Conservation (phyloP, 1,140 invertebrate genomes). For the Tetramorium alpestre region DNA sequence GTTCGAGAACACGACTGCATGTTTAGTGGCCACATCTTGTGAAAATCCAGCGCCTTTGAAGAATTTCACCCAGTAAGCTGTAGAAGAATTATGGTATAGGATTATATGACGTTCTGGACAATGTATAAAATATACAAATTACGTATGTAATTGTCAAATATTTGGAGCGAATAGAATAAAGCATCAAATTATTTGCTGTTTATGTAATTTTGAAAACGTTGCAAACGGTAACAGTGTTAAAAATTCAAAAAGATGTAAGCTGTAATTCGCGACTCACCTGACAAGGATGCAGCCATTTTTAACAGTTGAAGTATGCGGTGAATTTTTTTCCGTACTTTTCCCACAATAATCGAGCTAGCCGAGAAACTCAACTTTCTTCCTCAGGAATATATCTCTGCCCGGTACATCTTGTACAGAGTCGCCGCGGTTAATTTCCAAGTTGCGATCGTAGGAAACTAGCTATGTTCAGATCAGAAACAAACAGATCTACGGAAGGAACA, state of each 20-base stretch:
- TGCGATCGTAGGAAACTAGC: background rate
- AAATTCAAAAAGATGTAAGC: background rate
- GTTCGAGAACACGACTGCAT: constrained; percentile 91
- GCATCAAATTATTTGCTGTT: background rate
- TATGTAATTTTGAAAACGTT: background rate
- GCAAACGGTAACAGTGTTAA: background rate
- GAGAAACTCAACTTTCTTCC: background rate
- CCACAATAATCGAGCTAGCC: background rate
- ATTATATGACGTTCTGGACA: background rate
- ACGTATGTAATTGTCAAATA: no score
- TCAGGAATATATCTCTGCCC: background rate
- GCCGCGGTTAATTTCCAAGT: background rate
- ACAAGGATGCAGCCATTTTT: constrained; percentile 48
- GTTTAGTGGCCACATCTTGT: constrained; percentile 88
- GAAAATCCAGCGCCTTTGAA: constrained; percentile 91
- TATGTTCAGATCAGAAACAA: background rate
- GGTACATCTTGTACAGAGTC: background rate
- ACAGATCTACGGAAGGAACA: background rate
- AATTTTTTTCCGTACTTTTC: background rate
- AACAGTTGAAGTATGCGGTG: background rate
- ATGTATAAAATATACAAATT: background rate
- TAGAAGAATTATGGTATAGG: constrained; percentile 36
- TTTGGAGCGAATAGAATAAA: background rate
- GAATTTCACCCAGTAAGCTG: constrained; percentile 89
- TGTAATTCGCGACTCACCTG: constrained; percentile 19